Conservation (phyloP, 2,888 invertebrate species). For the Spisula subtruncata region DNA sequence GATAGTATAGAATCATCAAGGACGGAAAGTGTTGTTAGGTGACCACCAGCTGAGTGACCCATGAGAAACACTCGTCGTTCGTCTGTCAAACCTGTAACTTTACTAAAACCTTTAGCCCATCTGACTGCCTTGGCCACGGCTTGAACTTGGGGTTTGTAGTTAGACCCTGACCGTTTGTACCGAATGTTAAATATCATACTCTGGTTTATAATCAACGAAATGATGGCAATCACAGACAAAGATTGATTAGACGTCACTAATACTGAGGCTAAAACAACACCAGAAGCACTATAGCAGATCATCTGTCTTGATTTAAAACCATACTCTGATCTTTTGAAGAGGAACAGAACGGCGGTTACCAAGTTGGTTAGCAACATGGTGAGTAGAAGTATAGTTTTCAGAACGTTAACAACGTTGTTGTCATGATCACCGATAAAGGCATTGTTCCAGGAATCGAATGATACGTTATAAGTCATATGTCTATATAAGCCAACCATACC, state of each 20-base stretch:
- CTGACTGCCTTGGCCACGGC: conserved; percentile 69
- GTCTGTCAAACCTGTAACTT: conserved; percentile 51
- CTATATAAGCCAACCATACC: background rate
- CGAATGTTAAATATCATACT: conserved; percentile 62
- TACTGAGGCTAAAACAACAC: background rate
- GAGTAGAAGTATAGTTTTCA: conserved; percentile 13
- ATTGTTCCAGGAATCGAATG: background rate
- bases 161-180: conserved; percentile 21
- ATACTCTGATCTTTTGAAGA: conserved; percentile 36
- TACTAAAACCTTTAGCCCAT: conserved; percentile 66
- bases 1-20: conserved; percentile 55
- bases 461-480: background rate
- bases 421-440: background rate
- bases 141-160: conserved; percentile 67
- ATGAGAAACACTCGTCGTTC: conserved; percentile 73
- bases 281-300: background rate
- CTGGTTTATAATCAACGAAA: conserved; percentile 65
- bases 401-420: background rate
- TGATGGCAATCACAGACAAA: background rate
- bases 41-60: conserved; percentile 82
- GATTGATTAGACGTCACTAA: background rate
- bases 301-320: conserved; percentile 22
- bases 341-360: conserved; percentile 37
- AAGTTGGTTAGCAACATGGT: conserved; percentile 44
- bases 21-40: conserved; percentile 71